Evolutionary conservation across 2,113 vertebrate genomes (phyloP).

Genomic region (Crotalus horridus): DNA sequence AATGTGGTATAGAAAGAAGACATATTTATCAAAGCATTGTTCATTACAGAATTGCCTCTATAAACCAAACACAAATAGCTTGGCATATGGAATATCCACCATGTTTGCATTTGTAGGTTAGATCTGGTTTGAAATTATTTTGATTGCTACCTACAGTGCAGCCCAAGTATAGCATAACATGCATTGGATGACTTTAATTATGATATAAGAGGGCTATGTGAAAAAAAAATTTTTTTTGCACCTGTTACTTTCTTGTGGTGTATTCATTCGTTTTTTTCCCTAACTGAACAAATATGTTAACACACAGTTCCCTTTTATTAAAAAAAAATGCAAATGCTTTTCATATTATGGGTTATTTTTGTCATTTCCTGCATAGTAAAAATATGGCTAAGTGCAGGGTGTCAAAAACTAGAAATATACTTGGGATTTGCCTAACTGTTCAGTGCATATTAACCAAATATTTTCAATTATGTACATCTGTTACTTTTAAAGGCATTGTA

Average conservation of each 20-base stretch:
- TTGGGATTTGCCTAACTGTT: conserved; percentile 35
- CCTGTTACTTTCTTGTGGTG: neutral
- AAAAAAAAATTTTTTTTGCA: neutral
- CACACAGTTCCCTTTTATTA: neutral
- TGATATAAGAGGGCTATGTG: neutral
- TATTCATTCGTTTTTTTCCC: neutral
- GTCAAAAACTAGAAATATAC: conserved; percentile 43
- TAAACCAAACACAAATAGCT: neutral
- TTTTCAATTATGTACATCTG: conserved; percentile 28
- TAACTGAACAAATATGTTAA: conserved; percentile 19
- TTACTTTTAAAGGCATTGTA: conserved; percentile 31
- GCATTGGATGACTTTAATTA: conserved; percentile 7
- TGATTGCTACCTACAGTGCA: neutral
- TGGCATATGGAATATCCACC: neutral
- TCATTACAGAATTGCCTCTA: neutral
- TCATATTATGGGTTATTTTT: conserved; percentile 19
- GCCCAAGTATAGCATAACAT: neutral
- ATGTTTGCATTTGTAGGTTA: neutral
- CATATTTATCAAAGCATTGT: neutral
- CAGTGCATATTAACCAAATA: conserved; percentile 46
- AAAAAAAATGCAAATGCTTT: conserved; percentile 24
- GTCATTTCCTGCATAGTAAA: conserved; percentile 28
- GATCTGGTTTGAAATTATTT: neutral
- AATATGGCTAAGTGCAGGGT: conserved; percentile 13
- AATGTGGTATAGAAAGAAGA: neutral